Evolutionary conservation across 92 coral and sea anemone species (phyloP).

Genomic region (Heliopora coerulea): DNA sequence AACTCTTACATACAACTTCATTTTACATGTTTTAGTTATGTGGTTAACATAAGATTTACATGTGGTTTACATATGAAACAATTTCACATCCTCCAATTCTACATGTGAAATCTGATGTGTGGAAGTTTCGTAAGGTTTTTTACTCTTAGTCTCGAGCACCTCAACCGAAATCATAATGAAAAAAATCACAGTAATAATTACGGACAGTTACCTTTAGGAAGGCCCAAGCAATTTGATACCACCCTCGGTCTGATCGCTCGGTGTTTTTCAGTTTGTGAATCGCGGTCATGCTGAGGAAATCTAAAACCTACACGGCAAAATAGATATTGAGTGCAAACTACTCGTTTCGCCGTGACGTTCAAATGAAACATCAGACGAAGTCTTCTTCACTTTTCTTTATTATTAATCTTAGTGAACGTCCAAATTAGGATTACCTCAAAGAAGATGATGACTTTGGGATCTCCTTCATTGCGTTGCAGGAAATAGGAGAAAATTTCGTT

Average conservation of each 20-base stretch:
- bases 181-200: too few species aligned
- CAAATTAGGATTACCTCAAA: constrained; percentile 71
- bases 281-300: constrained; percentile 85
- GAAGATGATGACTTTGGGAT: constrained; percentile 83
- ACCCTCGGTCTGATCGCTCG: constrained; percentile 66
- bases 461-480: constrained; percentile 72
- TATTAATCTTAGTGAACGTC: too few species aligned
- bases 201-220: constrained; percentile 89
- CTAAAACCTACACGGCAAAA: constrained; percentile 64
- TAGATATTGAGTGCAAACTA: background rate
- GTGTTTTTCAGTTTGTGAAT: constrained; percentile 66
- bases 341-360: background rate
- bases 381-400: too few species aligned
- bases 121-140: too few species aligned
- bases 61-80: too few species aligned
- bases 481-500: constrained; percentile 86
- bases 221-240: constrained; percentile 99
- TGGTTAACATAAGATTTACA: too few species aligned
- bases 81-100: too few species aligned
- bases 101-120: too few species aligned
- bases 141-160: too few species aligned
- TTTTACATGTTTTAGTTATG: too few species aligned
- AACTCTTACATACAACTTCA: too few species aligned
- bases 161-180: too few species aligned
- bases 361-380: background rate